Evolutionary conservation across 2,888 invertebrate species (phyloP).

Genomic region (Tromatobia lineatoria): DNA sequence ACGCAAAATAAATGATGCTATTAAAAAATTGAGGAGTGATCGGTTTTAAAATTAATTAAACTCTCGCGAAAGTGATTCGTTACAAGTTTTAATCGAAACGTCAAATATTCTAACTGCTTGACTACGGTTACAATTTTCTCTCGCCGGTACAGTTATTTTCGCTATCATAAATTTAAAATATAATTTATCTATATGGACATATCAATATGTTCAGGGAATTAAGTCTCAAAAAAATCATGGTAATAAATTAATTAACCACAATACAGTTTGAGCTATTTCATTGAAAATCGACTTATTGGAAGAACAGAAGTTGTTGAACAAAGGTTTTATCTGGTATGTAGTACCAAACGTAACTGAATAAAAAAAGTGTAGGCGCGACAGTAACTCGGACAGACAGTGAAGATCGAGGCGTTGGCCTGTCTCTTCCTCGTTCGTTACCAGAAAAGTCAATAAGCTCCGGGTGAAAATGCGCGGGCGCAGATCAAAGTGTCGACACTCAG

Average conservation of each 20-base stretch:
- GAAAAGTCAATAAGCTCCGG: conserved; percentile 48
- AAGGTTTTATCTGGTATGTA: background rate
- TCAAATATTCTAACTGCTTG: background rate
- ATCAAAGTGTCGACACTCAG: conserved; percentile 51
- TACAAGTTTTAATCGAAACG: background rate
- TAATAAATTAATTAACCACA: too few relatives aligned
- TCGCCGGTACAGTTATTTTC: background rate
- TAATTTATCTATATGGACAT: background rate
- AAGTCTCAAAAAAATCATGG: background rate
- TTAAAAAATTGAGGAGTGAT: background rate
- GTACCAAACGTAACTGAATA: background rate
- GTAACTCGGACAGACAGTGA: conserved; percentile 1
- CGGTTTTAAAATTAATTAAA: background rate
- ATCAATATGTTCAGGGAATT: background rate
- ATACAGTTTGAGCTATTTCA: background rate
- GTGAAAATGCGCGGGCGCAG: conserved; percentile 52
- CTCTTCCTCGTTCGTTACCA: conserved; percentile 31
- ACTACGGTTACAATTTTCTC: background rate
- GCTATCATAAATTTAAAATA: background rate
- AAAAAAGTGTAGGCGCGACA: background rate
- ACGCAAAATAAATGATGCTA: too few relatives aligned
- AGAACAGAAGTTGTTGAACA: background rate
- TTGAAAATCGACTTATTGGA: background rate
- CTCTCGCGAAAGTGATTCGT: background rate
- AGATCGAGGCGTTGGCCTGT: conserved; percentile 38